Conservation (phyloP, 2,888 invertebrate species). For the Saturnia pavonia region DNA sequence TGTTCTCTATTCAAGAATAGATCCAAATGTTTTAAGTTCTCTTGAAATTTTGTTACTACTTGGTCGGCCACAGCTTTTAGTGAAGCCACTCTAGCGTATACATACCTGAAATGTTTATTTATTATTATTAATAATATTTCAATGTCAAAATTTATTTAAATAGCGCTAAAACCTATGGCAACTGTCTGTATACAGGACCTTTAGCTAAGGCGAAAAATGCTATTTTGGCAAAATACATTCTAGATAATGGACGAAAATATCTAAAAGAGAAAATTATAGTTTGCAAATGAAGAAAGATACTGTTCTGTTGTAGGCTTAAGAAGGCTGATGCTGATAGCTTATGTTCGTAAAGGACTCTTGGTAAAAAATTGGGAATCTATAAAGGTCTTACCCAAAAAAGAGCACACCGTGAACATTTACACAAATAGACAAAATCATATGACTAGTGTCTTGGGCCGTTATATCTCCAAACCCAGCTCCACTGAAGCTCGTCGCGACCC, state of each 20-base stretch:
- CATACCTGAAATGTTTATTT: constrained; percentile 55
- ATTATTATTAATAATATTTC: neutral
- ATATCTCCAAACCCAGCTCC: constrained; percentile 78
- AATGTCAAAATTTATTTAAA: neutral
- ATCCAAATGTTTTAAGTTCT: constrained; percentile 71
- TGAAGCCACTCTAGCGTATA: constrained; percentile 74
- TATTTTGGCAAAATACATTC: no score
- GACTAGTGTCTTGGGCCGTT: constrained; percentile 63
- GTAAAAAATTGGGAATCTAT: neutral
- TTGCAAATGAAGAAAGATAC: neutral
- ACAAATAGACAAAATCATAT: constrained; percentile 69
- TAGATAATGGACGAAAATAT: no score
- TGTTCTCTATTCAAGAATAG: constrained; percentile 69
- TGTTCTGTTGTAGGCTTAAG: neutral
- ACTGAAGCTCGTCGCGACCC: constrained; percentile 71
- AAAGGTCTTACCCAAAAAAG: constrained; percentile 69
- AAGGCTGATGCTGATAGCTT: neutral
- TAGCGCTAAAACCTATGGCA: neutral
- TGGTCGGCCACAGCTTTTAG: constrained; percentile 75
- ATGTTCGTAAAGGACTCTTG: neutral
- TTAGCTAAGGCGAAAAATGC: no score
- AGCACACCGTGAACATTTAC: constrained; percentile 70
- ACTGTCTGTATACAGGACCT: neutral
- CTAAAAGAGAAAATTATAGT: neutral
- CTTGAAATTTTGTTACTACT: constrained; percentile 71